Base-by-base conservation (phyloP, 2,888 invertebrate species). In the Amiota mariae region DNA sequence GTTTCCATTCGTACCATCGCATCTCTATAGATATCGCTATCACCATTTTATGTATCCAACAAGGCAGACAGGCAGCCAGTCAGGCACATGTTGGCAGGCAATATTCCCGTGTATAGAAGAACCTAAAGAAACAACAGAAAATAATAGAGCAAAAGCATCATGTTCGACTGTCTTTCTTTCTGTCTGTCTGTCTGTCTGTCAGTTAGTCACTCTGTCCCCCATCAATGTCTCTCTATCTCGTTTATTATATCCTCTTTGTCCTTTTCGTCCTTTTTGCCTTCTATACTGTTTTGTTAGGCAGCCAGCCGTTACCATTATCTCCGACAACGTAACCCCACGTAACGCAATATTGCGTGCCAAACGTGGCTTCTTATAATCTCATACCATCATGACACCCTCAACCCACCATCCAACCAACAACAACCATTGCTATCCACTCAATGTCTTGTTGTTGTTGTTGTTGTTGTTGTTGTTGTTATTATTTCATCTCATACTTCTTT, bases 301-400 rank as follows among this genome's bases (percentile, higher is more conserved):
- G 18, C 20, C 67, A 66, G 18, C 48, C 20, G 36, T 54, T 68
- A 51, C 51, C 51, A 12, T 51, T 49, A 15, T 83, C 83, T 84
- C 82, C 84, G 83, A 83, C 81, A 84, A 82, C 77, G 82, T 70
- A 78, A 80, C 78, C 75, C 81, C 76, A 77, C 77, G 78, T 78
- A 78, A 70, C 72, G 75, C 73, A 67, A 79, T 77, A 78, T 83
- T 84, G 84, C 84, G 82, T 84, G 67, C 36, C 51, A 79, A 82
- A 82, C 81, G 82, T 64, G 73, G 24, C 74, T 73, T 61, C 68
- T 64, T 68, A n/a, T 71, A 18, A 13, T 12, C 47, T 36, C 36
- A 36, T 6, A 36, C 36, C 36, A 36, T 6, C 36, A 36, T 36
- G 36, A 36, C 36, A 36, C 66, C n/a, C 15, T 54, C 64, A 63